Evolutionary conservation across 1,140 invertebrate species (phyloP), one percentile per base, ranked within the genome.

Genomic region (Pogonomyrmex barbatus): DNA sequence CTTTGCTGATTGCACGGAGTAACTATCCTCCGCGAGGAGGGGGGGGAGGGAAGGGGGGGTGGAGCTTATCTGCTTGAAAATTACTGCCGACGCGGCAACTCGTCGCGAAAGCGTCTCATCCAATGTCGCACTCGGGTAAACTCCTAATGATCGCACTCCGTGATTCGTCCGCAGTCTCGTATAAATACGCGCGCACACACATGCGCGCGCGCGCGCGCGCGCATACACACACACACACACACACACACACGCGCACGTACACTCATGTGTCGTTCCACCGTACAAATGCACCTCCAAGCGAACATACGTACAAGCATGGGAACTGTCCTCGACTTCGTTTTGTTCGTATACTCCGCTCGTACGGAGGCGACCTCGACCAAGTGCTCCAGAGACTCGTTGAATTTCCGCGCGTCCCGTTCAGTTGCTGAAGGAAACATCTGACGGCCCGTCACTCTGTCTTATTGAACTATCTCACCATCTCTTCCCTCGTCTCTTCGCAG

Each of bases 381-480:
- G 87, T 76, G 70, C 85, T 68, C 68, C 9, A 54, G 85, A 87
- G 68, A 76, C 54, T 83, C 73, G 73, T 87, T 87, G 85, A 88
- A 83, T 88, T 88, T 88, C 85, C 54, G 36, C 62, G 36, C 85
- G 30, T 70, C 70, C 58, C 45, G 42, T 70, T n/a, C 52, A 24
- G 58, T 52, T 67, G 9, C 33, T 30, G 85, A 83, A 88, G 77
- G 77, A 36, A 30, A 56, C 56, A 65, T 17, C 67, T 84, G 73
- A 85, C 65, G 47, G 24, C n/a, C 33, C 24, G 87, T 77, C 71
- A 86, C 62, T 86, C 65, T 65, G 10, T 78, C 17, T 52, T 73
- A 83, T 81, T 70, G 78, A 83, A 75, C 79, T 83, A 83, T 75
- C 45, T 83, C 54, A 10, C 54, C 60, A 71, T 58, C 30, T 73